A percentile compares a stretch with the other conserved stretches of the same genome.
Conservation (phyloP, 2,113 vertebrate genomes). For the Cygnus buccinator region DNA sequence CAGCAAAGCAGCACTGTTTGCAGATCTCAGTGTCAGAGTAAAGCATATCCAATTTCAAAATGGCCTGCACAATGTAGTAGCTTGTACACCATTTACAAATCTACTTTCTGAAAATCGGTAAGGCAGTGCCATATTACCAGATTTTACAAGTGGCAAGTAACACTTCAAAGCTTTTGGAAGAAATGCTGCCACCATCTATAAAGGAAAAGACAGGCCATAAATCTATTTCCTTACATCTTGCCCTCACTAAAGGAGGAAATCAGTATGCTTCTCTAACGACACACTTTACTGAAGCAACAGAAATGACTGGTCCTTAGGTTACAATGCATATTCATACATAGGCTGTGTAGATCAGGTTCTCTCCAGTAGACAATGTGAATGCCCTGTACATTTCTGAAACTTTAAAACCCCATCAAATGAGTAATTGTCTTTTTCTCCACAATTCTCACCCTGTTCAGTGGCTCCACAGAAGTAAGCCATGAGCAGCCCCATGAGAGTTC, state of each 20-base stretch:
- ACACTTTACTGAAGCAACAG: neutral
- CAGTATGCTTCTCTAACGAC: neutral
- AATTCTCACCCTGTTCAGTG: neutral
- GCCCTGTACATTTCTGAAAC: neutral
- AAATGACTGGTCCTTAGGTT: neutral
- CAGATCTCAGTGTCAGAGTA: neutral
- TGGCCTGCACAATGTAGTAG: neutral
- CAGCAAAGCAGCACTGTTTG: neutral
- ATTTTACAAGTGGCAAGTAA: neutral
- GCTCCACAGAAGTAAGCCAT: neutral
- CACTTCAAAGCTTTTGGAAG: accelerated
- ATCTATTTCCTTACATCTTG: neutral
- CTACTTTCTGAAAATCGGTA: slow-evolving; percentile 1
- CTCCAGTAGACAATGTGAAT: neutral
- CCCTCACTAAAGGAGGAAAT: neutral
- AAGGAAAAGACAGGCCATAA: neutral
- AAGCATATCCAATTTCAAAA: neutral
- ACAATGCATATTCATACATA: neutral
- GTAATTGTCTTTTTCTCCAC: neutral
- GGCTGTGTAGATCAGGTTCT: neutral
- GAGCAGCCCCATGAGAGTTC: neutral
- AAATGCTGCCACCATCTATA: neutral
- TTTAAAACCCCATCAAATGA: neutral
- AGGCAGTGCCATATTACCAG: neutral
- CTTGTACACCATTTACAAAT: neutral